phyloP scores from a whole-genome alignment of 2,797 vertebrate genomes.

The Carapus acus region DNA sequence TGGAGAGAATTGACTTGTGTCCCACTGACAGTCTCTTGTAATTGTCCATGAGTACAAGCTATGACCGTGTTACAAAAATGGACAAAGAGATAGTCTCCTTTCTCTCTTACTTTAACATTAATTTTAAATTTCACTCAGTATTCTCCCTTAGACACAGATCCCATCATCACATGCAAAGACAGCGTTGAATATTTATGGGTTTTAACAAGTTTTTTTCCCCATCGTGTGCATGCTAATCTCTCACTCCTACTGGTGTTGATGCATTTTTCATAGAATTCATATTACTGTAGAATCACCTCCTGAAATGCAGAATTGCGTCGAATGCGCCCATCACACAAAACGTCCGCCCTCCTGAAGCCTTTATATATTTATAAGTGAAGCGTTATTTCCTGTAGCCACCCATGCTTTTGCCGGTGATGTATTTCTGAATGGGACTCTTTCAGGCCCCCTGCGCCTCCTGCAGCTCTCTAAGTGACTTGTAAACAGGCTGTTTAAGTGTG shows the following conservation, averaged over 20 bases:
- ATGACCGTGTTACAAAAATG: constrained; percentile 10
- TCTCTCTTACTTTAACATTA: too few relatives aligned
- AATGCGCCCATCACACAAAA: too few relatives aligned
- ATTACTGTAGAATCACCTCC: constrained; percentile 12
- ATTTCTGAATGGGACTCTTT: constrained; percentile 30
- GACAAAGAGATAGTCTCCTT: constrained; percentile 39
- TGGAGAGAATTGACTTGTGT: too few relatives aligned
- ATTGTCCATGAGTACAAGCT: background rate
- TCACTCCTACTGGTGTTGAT: constrained; percentile 21
- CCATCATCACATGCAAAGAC: constrained; percentile 43
- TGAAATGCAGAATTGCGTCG: constrained; percentile 3
- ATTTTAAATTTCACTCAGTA: constrained; percentile 35
- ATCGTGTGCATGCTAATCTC: constrained; percentile 37
- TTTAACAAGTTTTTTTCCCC: constrained; percentile 21
- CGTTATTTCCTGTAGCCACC: constrained; percentile 9
- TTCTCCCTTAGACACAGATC: constrained; percentile 44
- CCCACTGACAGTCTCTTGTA: too few relatives aligned
- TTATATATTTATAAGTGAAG: too few relatives aligned
- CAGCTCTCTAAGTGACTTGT: constrained; percentile 60
- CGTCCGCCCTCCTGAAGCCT: too few relatives aligned
- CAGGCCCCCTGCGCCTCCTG: constrained; percentile 41
- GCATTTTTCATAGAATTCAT: constrained; percentile 11
- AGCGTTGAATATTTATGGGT: constrained; percentile 59
- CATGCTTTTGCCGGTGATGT: constrained; percentile 7
- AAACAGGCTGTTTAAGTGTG: constrained; percentile 67